These are phyloP conservation scores for Crotophaga sulcirostris DNA, from an alignment of 2,113 vertebrate genomes.

Conservation along the genomic window DNA sequence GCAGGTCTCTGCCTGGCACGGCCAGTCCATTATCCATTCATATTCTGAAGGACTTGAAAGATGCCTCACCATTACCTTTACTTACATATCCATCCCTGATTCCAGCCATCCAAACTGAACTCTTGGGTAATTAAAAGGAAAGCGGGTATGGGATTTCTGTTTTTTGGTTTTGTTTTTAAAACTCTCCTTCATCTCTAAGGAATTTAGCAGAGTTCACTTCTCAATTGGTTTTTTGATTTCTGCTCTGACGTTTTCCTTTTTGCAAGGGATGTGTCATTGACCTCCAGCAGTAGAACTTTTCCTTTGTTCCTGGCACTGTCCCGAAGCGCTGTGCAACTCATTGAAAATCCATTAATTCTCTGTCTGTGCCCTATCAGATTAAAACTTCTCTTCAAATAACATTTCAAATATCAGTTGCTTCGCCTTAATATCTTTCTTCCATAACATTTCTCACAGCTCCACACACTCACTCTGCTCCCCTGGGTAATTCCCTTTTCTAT, in stretches of 20 bases:
- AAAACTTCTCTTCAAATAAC: constrained; percentile 43
- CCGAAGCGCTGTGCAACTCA: background rate
- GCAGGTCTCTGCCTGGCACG: background rate
- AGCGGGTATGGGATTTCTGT: rapidly evolving
- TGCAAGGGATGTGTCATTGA: background rate
- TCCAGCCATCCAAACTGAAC: background rate
- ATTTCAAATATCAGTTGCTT: constrained; percentile 16
- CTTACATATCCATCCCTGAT: background rate
- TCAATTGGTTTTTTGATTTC: background rate
- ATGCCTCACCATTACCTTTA: background rate
- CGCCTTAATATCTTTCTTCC: constrained; percentile 25
- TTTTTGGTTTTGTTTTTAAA: background rate
- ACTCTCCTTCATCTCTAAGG: background rate
- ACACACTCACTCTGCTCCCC: background rate
- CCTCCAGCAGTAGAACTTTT: background rate
- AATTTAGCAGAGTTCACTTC: background rate
- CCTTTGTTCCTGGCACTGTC: background rate
- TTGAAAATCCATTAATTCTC: constrained; percentile 11
- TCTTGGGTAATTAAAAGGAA: background rate
- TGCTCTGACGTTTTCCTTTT: background rate
- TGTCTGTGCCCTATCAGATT: background rate
- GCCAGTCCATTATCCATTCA: background rate
- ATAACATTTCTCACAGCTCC: constrained; percentile 16
- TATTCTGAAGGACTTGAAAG: background rate
- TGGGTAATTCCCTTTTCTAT: constrained; percentile 14